phyloP scores from a whole-genome alignment of 1,140 invertebrate genomes.

The Propsilocerus akamusi region DNA sequence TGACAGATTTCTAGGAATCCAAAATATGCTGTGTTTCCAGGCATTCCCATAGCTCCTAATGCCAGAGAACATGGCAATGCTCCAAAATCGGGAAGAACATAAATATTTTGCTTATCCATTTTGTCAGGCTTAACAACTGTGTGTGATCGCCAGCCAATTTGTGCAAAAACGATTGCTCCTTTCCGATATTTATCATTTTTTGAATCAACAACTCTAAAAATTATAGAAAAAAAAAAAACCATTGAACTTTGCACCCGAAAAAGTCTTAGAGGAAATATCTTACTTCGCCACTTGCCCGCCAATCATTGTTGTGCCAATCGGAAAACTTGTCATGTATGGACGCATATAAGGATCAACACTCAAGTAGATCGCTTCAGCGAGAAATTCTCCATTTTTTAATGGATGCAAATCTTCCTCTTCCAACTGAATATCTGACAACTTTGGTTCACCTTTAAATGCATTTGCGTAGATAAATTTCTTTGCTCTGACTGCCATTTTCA shows the following conservation, averaged over 20 bases:
- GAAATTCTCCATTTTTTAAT: slow-evolving; percentile 42
- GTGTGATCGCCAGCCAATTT: slow-evolving; percentile 30
- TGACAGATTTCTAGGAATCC: slow-evolving; percentile 47
- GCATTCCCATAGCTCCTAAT: slow-evolving; percentile 22
- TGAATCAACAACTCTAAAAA: slow-evolving; percentile 18
- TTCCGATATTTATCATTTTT: slow-evolving; percentile 24
- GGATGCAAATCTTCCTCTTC: slow-evolving; percentile 40
- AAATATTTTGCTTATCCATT: background rate
- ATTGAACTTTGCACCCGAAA: background rate
- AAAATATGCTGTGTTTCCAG: slow-evolving; percentile 50
- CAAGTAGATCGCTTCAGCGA: slow-evolving; percentile 41
- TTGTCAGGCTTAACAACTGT: slow-evolving; percentile 21
- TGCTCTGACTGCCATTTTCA: slow-evolving; percentile 24
- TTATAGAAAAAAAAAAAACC: background rate
- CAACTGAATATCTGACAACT: slow-evolving; percentile 37
- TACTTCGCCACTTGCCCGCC: slow-evolving; percentile 41
- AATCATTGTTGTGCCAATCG: slow-evolving; percentile 36
- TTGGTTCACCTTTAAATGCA: slow-evolving; percentile 41
- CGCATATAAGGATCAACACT: slow-evolving; percentile 58
- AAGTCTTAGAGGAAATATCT: slow-evolving; percentile 6
- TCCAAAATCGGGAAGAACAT: slow-evolving; percentile 18
- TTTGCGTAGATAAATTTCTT: slow-evolving; percentile 38
- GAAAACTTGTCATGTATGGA: slow-evolving; percentile 27
- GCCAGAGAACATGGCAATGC: slow-evolving; percentile 16
- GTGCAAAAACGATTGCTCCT: slow-evolving; percentile 21